Base-by-base conservation (phyloP, 1,140 invertebrate genomes). In the Neotoxoptera formosana region DNA sequence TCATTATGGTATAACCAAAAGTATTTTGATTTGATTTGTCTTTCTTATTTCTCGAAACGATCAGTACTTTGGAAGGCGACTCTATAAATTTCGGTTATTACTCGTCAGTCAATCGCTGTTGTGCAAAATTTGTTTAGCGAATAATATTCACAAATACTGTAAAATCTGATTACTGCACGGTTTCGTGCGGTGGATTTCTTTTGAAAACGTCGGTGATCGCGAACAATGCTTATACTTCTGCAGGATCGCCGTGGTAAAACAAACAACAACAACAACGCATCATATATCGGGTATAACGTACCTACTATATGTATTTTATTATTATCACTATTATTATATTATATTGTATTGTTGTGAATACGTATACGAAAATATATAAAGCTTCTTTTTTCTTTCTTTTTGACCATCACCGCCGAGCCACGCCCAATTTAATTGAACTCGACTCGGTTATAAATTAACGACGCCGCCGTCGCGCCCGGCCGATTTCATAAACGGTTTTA, bases 361-460 rank as follows among this genome's bases (percentile, higher is more conserved):
- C 17, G 21, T 53, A 23, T 53, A 53, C 20, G 11, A 47, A 86
- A 41, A 30, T 41, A 83, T 41, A 20, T 76, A 45, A 30, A 30
- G 51, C 25, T 90, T 60, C 41, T 30, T 60, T 67, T 90, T 41
- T 67, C 20, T 60, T 67, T 90, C 30, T 67, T 45, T 67, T 23
- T 34, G 23, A 11, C n/a, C 51, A 67, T 20, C 20, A 7, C 41
- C 20, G 14, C 41, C 36, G 76, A 30, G 23, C 91, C 91, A 93
- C 91, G n/a, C 91, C 91, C 91, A 41, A 84, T 76, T 76, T 76
- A 93, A 93, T 92, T 51, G 48, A 93, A 86, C 81, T 23, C 51
- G 41, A 53, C 90, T 36, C 7, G 36, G n/a, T 60, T 76, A 76
- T 76, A 76, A 76, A 51, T 51, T 90, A 67, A 81, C 47, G 67